Percentiles rank a stretch among this genome's conserved stretches.
Evolutionary conservation across 2,888 invertebrate genomes (phyloP).

Genomic region (Acronicta leporina): DNA sequence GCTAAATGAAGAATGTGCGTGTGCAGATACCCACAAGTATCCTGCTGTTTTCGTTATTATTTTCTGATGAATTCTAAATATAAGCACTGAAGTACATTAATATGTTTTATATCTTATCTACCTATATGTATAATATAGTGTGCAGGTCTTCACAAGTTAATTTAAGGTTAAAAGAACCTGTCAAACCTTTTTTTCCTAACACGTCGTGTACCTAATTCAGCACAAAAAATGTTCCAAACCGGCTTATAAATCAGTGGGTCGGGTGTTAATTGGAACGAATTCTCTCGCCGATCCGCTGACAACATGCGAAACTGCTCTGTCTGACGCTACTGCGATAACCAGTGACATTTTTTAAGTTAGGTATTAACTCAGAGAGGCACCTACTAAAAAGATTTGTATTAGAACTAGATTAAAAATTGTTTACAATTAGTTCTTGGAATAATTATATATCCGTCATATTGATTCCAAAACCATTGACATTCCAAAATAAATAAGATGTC

Average conservation of each 20-base stretch:
- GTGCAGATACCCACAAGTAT: conserved; percentile 19
- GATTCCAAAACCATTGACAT: no score
- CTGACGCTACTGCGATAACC: conserved; percentile 30
- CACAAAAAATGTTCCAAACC: conserved; percentile 78
- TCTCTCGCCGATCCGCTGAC: conserved; percentile 68
- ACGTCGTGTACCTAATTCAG: conserved; percentile 75
- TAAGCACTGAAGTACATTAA: conserved; percentile 10
- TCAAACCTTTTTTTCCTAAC: conserved; percentile 71
- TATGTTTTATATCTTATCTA: not conserved
- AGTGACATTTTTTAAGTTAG: conserved; percentile 32
- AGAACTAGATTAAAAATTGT: not conserved
- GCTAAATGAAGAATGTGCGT: conserved; percentile 35
- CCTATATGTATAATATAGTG: conserved; percentile 16
- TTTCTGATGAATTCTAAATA: conserved; percentile 26
- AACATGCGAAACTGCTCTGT: conserved; percentile 52
- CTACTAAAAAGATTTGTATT: not conserved
- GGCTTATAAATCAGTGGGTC: conserved; percentile 79
- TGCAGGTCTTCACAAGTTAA: conserved; percentile 37
- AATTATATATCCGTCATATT: not conserved
- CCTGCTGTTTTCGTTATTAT: conserved; percentile 39
- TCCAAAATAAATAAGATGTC: conserved; percentile 40
- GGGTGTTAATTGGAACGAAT: conserved; percentile 88
- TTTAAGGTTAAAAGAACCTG: conserved; percentile 56
- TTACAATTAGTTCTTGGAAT: not conserved
- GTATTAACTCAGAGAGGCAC: conserved; percentile 3